These are phyloP conservation scores for Carcina quercana DNA, from an alignment of 2,888 invertebrate genomes.

Conservation along the genomic window DNA sequence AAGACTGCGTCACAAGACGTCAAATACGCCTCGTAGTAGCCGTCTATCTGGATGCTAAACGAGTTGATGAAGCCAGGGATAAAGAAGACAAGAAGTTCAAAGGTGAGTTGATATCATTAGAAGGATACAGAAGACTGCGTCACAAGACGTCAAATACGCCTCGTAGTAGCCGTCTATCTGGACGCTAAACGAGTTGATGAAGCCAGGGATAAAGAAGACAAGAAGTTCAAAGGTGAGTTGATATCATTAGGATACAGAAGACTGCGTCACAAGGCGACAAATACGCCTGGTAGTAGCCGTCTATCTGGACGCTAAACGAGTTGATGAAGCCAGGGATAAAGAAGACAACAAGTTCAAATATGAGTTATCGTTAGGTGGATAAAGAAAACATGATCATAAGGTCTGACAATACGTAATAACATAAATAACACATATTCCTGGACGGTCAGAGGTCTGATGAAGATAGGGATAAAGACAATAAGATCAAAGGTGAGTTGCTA, in stretches of 20 bases:
- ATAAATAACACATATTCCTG: no score
- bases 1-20: no score
- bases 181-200: slow-evolving; percentile 52
- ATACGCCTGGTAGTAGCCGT: slow-evolving; percentile 53
- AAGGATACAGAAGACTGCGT: not conserved
- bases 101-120: slow-evolving; percentile 32
- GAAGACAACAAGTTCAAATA: slow-evolving; percentile 35
- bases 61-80: slow-evolving; percentile 42
- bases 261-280: no score
- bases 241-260: not conserved
- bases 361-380: no score
- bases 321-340: slow-evolving; percentile 38
- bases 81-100: slow-evolving; percentile 35
- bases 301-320: slow-evolving; percentile 51
- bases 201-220: slow-evolving; percentile 35
- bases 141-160: no score
- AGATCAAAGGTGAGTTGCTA: no score
- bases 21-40: slow-evolving; percentile 55
- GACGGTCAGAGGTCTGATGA: no score
- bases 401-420: no score
- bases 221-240: slow-evolving; percentile 40
- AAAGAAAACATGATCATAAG: no score
- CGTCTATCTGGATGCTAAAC: slow-evolving; percentile 50
- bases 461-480: no score
- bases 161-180: slow-evolving; percentile 45